Base-by-base conservation (phyloP, 1,140 invertebrate genomes). In the Drosophila hydei region DNA sequence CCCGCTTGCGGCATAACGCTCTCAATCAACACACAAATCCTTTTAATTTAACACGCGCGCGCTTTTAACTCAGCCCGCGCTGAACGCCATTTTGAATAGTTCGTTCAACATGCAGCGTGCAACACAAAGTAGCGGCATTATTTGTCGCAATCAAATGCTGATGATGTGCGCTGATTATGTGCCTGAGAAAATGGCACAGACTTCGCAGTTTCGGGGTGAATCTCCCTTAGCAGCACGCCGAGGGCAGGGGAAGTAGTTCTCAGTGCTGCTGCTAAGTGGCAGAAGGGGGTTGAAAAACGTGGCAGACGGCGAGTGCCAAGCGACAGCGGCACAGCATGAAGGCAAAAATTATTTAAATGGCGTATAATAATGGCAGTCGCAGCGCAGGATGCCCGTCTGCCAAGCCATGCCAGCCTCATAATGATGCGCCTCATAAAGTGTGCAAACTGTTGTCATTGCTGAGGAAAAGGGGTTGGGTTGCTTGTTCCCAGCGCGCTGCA, bases 331-430 rank as follows among this genome's bases (percentile, higher is more conserved):
- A 27, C 80, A 76, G 80, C 76, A 76, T 83, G 80, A 79, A 77
- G 77, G 83, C 75, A 62, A 88, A 91, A 77, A 91, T 90, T 91
- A 89, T 91, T 91, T 91, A 91, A 91, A 91, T 91, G 89, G 89
- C 89, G 89, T 85, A 91, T 91, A 91, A 91, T 91, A 91, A 91
- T 91, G 89, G 89, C 81, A 91, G 81, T 69, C 74, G 48, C 75
- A 40, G 62, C 23, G 54, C 60, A 70, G 48, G 60, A 69, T 64
- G 59, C 48, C 43, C 30, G 43, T 18, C 58, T 47, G 16, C 21
- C 48, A 70, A 40, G 60, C 60, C 48, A 70, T 43, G 60, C 60
- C 69, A 52, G 62, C 71, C 69, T 78, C 83, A 89, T 91, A 90
- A 91, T 91, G 89, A 91, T 87, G 75, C 87, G 83, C 79, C 80